Conservation (phyloP, 2,113 vertebrate genomes). For the Microtus oregoni region DNA sequence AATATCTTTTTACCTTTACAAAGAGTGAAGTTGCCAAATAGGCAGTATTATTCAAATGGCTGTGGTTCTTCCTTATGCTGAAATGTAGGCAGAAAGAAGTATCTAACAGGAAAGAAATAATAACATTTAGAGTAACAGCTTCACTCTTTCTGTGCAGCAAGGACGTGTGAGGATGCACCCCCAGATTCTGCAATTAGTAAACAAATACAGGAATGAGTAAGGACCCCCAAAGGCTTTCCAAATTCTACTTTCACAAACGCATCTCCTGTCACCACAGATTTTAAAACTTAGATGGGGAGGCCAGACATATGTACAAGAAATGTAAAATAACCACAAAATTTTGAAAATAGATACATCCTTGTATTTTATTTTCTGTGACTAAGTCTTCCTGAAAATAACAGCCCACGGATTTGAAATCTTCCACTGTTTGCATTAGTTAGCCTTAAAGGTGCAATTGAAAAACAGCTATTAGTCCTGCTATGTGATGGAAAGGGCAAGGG, state of each 20-base stretch:
- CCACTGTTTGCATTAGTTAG: conserved; percentile 40
- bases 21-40: not conserved
- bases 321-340: conserved; percentile 76
- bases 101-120: not conserved
- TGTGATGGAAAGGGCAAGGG: not conserved
- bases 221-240: not conserved
- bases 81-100: not conserved
- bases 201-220: conserved; percentile 25
- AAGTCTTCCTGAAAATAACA: conserved; percentile 69
- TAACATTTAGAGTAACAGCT: not conserved
- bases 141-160: not conserved
- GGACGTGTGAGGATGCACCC: not conserved
- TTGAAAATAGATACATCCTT: conserved; percentile 67
- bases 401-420: conserved; percentile 54
- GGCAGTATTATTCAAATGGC: not conserved
- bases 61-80: not conserved
- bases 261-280: conserved; percentile 47
- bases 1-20: not conserved
- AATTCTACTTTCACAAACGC: conserved; percentile 51
- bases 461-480: conserved; percentile 62
- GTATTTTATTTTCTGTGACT: conserved; percentile 71
- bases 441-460: conserved; percentile 56
- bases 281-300: conserved; percentile 59
- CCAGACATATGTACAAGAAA: conserved; percentile 74
- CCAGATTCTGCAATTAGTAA: not conserved